Percentiles rank a stretch among this genome's conserved stretches.
phyloP scores from a whole-genome alignment of 1,140 invertebrate genomes.

The Andricus grossulariae region DNA sequence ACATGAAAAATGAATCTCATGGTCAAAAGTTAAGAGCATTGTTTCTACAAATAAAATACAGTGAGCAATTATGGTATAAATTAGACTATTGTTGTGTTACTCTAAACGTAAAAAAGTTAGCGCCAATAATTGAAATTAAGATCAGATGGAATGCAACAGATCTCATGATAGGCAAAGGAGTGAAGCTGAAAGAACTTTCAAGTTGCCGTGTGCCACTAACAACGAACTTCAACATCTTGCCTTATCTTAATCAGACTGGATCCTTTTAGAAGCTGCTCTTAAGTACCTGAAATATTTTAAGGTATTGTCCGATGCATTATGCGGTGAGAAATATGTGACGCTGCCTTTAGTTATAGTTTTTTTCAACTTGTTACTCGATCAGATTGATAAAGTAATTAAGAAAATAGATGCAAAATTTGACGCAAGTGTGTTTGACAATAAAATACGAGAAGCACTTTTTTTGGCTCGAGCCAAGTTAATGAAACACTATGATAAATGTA shows the following conservation, averaged over 20 bases:
- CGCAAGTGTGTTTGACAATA: background rate
- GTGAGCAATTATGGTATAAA: too few species aligned
- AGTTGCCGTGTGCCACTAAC: background rate
- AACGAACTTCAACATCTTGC: background rate
- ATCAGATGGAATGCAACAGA: background rate
- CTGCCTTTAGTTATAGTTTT: background rate
- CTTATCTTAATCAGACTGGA: background rate
- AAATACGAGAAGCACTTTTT: background rate
- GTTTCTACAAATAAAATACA: too few species aligned
- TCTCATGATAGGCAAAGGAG: too few species aligned
- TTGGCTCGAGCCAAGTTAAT: background rate
- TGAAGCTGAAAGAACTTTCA: too few species aligned
- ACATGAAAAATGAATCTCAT: too few species aligned
- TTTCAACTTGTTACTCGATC: background rate
- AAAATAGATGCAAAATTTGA: background rate
- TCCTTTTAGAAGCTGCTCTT: too few species aligned
- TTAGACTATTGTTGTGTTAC: too few species aligned
- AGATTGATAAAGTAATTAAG: background rate
- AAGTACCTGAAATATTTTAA: background rate
- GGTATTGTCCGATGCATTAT: background rate
- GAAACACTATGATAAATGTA: background rate
- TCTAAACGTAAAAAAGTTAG: too few species aligned
- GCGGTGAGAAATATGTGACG: background rate
- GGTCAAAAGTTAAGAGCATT: too few species aligned
- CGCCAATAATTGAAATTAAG: background rate